phyloP scores from a whole-genome alignment of 2,797 vertebrate species.

The Sciaenops ocellatus region DNA sequence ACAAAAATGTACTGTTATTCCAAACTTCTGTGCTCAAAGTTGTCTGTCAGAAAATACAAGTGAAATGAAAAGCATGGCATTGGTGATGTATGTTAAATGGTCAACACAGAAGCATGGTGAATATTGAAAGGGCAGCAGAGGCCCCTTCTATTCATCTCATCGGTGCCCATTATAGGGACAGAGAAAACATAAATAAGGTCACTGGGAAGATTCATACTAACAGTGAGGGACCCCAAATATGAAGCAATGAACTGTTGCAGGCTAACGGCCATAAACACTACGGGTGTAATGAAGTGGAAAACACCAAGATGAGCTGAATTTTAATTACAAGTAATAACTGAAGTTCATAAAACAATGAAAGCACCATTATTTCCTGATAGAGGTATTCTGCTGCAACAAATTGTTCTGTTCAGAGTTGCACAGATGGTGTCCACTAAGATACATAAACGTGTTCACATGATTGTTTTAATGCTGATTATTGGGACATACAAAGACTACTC shows the following conservation, averaged over 20 bases:
- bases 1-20: slow-evolving; percentile 17
- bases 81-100: background rate
- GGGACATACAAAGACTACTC: background rate
- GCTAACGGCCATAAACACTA: slow-evolving; percentile 7
- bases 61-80: slow-evolving; percentile 15
- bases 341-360: slow-evolving; percentile 40
- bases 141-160: slow-evolving; percentile 1
- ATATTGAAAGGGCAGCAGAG: slow-evolving; percentile 18
- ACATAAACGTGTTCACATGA: background rate
- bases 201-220: slow-evolving; percentile 16
- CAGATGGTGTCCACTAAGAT: background rate
- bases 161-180: slow-evolving; percentile 6
- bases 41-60: slow-evolving; percentile 39
- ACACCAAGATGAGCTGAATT: slow-evolving; percentile 26
- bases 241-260: slow-evolving; percentile 19
- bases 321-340: slow-evolving; percentile 37
- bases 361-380: background rate
- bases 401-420: background rate
- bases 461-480: background rate
- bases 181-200: slow-evolving; percentile 40
- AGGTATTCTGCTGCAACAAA: slow-evolving; percentile 11
- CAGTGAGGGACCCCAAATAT: slow-evolving; percentile 3
- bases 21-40: background rate
- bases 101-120: slow-evolving; percentile 11
- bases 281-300: slow-evolving; percentile 26